A percentile compares a stretch with the other conserved stretches of the same genome.
Evolutionary conservation across 2,113 vertebrate species (phyloP).

Genomic region (Oreocharis arfaki): DNA sequence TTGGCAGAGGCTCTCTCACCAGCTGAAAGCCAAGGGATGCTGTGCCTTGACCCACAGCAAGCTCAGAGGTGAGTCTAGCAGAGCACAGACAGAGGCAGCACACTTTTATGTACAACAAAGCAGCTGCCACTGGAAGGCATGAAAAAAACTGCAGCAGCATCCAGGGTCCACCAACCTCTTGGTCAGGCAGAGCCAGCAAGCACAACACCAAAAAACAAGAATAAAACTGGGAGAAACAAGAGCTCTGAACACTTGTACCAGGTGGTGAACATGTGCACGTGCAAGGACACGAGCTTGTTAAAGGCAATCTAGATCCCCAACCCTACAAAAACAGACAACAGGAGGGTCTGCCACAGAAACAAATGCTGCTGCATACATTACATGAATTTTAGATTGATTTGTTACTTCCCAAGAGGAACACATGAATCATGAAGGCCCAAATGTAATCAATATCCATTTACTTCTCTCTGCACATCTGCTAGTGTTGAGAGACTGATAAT

Average conservation of each 20-base stretch:
- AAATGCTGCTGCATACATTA: slow-evolving; percentile 24
- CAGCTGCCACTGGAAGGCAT: not conserved
- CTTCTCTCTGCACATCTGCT: slow-evolving; percentile 30
- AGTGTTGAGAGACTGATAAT: not conserved
- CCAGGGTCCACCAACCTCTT: not conserved
- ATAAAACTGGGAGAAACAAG: not conserved
- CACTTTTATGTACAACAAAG: not conserved
- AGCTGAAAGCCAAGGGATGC: not conserved
- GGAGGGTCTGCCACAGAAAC: slow-evolving; percentile 17
- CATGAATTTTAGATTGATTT: not conserved
- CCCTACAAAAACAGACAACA: not conserved
- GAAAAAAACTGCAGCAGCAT: not conserved
- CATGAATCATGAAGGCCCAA: not conserved
- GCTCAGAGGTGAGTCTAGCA: not conserved
- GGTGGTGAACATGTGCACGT: not conserved
- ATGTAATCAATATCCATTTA: slow-evolving; percentile 54
- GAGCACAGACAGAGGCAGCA: not conserved
- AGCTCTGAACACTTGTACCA: not conserved
- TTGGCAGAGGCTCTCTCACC: not conserved
- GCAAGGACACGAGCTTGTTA: slow-evolving; percentile 30
- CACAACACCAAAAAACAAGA: not conserved
- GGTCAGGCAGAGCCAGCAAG: not conserved
- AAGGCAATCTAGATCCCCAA: not conserved
- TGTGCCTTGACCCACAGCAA: not conserved
- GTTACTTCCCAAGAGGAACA: not conserved